Conservation (phyloP, 2,113 vertebrate genomes). For the Sinocyclocheilus grahami region DNA sequence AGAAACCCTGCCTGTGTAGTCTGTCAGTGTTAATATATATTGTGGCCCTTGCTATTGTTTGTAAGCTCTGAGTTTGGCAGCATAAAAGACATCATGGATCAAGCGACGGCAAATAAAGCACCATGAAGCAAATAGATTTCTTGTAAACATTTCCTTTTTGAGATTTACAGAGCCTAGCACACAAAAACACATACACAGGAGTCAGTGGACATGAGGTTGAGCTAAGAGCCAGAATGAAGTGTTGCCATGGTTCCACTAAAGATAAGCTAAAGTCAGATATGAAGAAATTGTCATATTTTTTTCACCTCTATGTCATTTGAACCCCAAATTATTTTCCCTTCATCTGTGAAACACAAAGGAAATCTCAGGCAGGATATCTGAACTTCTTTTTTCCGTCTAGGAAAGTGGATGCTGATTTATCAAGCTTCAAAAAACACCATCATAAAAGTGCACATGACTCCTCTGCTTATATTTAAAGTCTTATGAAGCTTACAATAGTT, state of each 20-base stretch:
- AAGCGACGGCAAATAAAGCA: not conserved
- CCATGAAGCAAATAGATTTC: conserved; percentile 15
- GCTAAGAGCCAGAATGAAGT: conserved; percentile 4
- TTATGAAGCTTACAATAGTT: not conserved
- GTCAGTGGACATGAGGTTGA: not conserved
- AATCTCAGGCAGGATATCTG: not conserved
- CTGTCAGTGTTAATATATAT: not conserved
- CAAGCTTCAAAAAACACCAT: conserved; percentile 7
- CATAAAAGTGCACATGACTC: not conserved
- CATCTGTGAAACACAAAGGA: not conserved
- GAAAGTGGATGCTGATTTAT: not conserved
- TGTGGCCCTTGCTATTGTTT: conserved; percentile 5
- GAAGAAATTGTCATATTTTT: not conserved
- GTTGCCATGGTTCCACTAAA: conserved; percentile 16
- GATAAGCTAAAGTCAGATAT: not conserved
- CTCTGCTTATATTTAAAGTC: not conserved
- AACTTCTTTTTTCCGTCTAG: not conserved
- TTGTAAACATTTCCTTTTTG: not conserved
- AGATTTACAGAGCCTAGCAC: not conserved
- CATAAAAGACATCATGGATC: conserved; percentile 14
- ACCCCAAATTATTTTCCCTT: not conserved
- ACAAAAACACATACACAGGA: not conserved
- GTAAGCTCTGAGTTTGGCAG: not conserved
- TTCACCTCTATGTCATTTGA: not conserved
- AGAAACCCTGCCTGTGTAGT: not conserved